Base-by-base conservation (phyloP, 2,797 vertebrate species). In the Gymnocypris eckloni region DNA sequence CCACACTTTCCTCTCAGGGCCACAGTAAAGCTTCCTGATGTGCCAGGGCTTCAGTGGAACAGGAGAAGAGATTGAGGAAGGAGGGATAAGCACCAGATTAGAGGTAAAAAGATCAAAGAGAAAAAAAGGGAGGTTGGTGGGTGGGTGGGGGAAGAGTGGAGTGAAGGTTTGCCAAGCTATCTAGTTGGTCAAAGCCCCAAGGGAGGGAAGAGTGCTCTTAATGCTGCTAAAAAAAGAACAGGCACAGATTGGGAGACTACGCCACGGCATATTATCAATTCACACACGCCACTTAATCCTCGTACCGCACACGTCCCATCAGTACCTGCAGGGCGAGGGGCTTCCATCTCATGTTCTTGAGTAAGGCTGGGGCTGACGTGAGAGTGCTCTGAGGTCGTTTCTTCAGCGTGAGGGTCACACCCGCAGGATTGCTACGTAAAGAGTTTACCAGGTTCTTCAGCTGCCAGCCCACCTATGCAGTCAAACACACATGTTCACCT, bases 261-360 rank as follows among this genome's bases (percentile, higher is more conserved):
- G 86, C 86, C 70, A 71, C n/a, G 20, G 73, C 73, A 80, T 75
- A 69, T 84, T 83, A 86, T 88, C 64, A 86, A 70, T 70, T 48
- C 59, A 88, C 77, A 86, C 87, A 92, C 66, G 85, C 50, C 48
- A 89, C 79, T 87, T 86, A 90, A 86, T 83, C 37, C 41, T 50
- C 54, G 20, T 15, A 85, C 81, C 41, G 90, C 84, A 87, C 22
- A 90, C 8, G 89, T 64, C 28, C 52, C 64, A 75, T 64, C 37
- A 82, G 85, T 87, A 97, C 97, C 94, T 98, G 97, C 86, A 98
- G 94, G 8, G 97, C 97, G 75, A 97, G 93, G 10, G 97, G 97
- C 89, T 98, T 98, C 97, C 97, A 97, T 90, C 97, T 94, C 93
- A 98, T 97, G 69, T 98, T 98, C 93, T 98, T 98, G 88, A 98